phyloP scores from a whole-genome alignment of 2,113 vertebrate genomes.

The rabbit (Oryctolagus cuniculus) region DNA sequence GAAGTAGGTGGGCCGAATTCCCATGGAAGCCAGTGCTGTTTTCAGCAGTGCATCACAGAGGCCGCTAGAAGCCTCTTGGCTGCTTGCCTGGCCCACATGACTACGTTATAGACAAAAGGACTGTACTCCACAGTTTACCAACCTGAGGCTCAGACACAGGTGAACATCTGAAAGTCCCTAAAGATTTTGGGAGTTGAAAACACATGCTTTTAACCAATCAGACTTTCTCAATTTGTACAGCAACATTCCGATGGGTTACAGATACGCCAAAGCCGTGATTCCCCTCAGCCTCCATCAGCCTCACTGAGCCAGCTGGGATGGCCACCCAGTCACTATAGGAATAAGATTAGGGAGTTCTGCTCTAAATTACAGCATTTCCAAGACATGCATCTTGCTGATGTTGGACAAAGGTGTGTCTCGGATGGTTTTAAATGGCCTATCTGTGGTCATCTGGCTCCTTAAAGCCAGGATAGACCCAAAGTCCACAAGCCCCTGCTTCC shows the following conservation, averaged over 20 bases:
- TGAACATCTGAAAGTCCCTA: neutral
- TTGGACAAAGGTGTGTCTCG: neutral
- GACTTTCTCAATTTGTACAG: neutral
- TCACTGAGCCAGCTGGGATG: neutral
- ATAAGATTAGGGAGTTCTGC: neutral
- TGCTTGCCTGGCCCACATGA: too few species aligned
- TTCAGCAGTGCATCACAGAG: too few species aligned
- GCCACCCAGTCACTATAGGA: neutral
- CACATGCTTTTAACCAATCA: neutral
- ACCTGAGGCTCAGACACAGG: neutral
- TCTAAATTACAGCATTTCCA: neutral
- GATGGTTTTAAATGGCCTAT: neutral
- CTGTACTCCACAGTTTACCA: neutral
- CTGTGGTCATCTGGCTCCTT: neutral
- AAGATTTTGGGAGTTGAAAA: neutral
- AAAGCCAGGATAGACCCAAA: neutral
- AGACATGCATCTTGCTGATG: neutral
- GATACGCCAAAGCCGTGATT: neutral
- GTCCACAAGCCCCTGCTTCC: neutral
- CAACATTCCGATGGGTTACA: neutral
- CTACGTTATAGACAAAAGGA: neutral
- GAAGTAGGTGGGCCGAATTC: too few species aligned
- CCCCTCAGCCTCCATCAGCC: neutral
- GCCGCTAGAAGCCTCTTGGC: too few species aligned
- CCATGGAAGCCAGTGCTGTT: too few species aligned